Base-by-base conservation (phyloP, 2,888 invertebrate species). In the Xestia sexstrigata region DNA sequence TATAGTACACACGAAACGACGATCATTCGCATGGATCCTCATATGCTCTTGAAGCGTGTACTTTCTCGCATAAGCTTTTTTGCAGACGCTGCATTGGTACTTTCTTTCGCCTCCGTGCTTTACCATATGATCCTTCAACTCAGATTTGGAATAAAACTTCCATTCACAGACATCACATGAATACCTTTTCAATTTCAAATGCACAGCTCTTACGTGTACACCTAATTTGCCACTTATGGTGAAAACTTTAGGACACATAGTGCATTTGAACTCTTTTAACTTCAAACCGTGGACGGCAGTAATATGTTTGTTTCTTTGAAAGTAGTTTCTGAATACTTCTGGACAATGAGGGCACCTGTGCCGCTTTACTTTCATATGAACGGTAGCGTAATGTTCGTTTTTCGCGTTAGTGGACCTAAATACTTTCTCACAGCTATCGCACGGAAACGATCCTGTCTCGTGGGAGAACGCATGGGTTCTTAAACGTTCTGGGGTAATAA, bases 41-140 rank as follows among this genome's bases (percentile, higher is more conserved):
- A 95, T 94, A 82, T 96, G 96, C 65, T 95, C 95, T 3, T 92
- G 91, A n/a, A 96, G 84, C 0, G 96, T 96, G 82, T 94, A 94
- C 66, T 95, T 95, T 78, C 96, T 94, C 1, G 96, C 95, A 74
- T 97, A 97, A 0, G 96, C 92, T 78, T 97, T 97, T 70, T 95
- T 95, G 72, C 97, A 97, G 0, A 97, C 84, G 1, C 89, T 92
- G 77, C 97, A 97, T 60, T 96, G 94, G 67, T 94, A 96, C 75
- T 96, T 97, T 9, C 96, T 93, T 75, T 97, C 97, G 0, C 97
- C 97, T 0, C 95, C 95, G 62, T 97, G 97, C 15, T 95, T 94
- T 0, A 97, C 86, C 96, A 97, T 97, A 65, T 97, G 97, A 23
- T 96, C 95, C 58, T 96, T 97, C n/a, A 97, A 91, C 74, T 97